Conservation (phyloP, 2,888 invertebrate genomes). For the Hesperia comma region DNA sequence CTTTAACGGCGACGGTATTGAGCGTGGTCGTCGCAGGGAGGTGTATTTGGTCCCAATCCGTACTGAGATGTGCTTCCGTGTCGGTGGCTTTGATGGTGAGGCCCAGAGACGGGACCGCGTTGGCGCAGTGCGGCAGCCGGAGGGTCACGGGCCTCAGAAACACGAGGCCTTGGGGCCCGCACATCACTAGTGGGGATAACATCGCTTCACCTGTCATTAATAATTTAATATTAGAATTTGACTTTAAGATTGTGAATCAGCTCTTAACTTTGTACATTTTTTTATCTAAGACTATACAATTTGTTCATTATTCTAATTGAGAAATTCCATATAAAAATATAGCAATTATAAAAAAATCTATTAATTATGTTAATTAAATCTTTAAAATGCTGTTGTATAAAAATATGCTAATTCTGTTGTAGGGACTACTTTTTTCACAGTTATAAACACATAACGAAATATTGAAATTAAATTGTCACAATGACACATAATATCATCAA, state of each 20-base stretch:
- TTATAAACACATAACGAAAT: too few species aligned
- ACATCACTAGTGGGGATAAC: slow-evolving; percentile 97
- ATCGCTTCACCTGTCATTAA: slow-evolving; percentile 92
- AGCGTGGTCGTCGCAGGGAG: slow-evolving; percentile 92
- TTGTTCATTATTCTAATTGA: too few species aligned
- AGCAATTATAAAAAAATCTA: too few species aligned
- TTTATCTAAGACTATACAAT: too few species aligned
- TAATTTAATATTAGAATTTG: slow-evolving; percentile 25
- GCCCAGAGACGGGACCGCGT: slow-evolving; percentile 89
- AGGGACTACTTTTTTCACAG: too few species aligned
- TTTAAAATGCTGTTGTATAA: too few species aligned
- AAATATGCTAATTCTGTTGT: too few species aligned
- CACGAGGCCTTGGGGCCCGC: slow-evolving; percentile 96
- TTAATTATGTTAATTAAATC: too few species aligned
- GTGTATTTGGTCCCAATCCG: slow-evolving; percentile 93
- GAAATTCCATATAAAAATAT: too few species aligned
- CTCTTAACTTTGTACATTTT: too few species aligned
- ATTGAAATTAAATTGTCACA: too few species aligned
- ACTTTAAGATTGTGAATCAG: not conserved
- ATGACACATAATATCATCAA: too few species aligned
- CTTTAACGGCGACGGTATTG: slow-evolving; percentile 94
- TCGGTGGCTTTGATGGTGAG: slow-evolving; percentile 92
- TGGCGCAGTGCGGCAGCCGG: slow-evolving; percentile 94
- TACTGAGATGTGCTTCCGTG: slow-evolving; percentile 92
- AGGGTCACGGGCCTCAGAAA: slow-evolving; percentile 95